These are phyloP conservation scores for Hirtodrosophila trivittata DNA, from an alignment of 2,888 invertebrate genomes.

Conservation along the genomic window DNA sequence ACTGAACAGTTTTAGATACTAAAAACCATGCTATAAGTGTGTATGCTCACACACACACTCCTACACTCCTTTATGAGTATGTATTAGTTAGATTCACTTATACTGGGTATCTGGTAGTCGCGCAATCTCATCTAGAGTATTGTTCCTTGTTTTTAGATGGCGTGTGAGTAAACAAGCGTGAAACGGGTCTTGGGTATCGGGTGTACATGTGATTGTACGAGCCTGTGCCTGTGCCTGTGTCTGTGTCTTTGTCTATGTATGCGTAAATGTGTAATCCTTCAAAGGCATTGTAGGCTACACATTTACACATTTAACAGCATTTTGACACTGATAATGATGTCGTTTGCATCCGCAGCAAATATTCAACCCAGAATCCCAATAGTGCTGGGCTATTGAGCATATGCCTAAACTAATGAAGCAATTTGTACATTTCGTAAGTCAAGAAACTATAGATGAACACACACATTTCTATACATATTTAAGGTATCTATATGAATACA, in stretches of 20 bases:
- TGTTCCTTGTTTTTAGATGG: slow-evolving; percentile 32
- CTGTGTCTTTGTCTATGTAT: slow-evolving; percentile 13
- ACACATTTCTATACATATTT: too few species aligned
- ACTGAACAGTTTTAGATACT: too few species aligned
- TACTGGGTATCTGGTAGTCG: slow-evolving; percentile 4
- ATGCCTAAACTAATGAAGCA: too few species aligned
- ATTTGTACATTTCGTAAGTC: too few species aligned
- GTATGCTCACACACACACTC: too few species aligned
- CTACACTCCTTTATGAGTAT: too few species aligned
- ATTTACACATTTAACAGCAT: slow-evolving; percentile 71
- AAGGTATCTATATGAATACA: too few species aligned
- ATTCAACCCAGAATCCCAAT: slow-evolving; percentile 38
- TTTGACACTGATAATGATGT: slow-evolving; percentile 77
- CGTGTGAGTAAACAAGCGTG: slow-evolving; percentile 46
- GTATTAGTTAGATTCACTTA: too few species aligned
- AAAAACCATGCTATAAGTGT: too few species aligned
- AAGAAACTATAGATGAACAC: too few species aligned
- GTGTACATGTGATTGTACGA: too few species aligned
- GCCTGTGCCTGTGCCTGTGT: slow-evolving; percentile 21
- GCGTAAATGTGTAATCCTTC: slow-evolving; percentile 64
- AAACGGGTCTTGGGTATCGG: neutral
- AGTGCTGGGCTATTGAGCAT: slow-evolving; percentile 25
- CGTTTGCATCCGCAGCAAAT: slow-evolving; percentile 58
- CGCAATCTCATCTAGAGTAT: neutral
- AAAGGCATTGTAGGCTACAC: slow-evolving; percentile 66